Evolutionary conservation across 2,113 vertebrate genomes (phyloP), one percentile per base, ranked within the genome.

Genomic region (Odobenus rosmarus): DNA sequence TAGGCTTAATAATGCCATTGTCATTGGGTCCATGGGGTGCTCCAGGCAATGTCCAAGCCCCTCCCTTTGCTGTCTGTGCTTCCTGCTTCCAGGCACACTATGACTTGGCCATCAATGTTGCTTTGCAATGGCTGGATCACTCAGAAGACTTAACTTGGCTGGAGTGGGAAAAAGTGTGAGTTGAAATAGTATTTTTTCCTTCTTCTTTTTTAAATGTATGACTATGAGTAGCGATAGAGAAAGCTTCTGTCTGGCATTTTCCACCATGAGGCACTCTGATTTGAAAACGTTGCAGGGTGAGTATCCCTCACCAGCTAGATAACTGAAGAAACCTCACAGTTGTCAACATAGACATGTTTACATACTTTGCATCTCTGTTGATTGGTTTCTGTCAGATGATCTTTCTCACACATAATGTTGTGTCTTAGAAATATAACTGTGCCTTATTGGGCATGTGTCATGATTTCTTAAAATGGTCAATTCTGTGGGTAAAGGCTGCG

Each of bases 21-120:
- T 26, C 61, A 8, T 7, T 62, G 59, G 49, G 86, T 14, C 10
- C 39, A 21, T 72, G 67, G 42, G 33, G 42, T 16, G 11, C 61
- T 10, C 7, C 0, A 1, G 42, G 19, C 26, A 1, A 0, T 0
- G 26, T 42, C 53, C 82, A 24, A 94, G 39, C 42, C 15, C 0
- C 9, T 28, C 31, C 3, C 46, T 64, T 24, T 39, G 8, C 46
- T 39, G 21, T 67, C 72, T 84, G 26, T 71, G 33, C n/a, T 79
- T 57, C 39, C 90, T 64, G 18, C 55, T 96, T 98, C 18, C 96
- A 99, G 99, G 99, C 99, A 46, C 99, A 99, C 98, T 99, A 99
- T 93, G 99, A 99, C 97, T 98, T 99, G 93, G 99, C 99, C 49
- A 96, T 99, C 88, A 98, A 83, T 36, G 98, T 99, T 69, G 99